Base-by-base conservation (phyloP, 1,140 invertebrate species). In the Brachionus angularis region DNA sequence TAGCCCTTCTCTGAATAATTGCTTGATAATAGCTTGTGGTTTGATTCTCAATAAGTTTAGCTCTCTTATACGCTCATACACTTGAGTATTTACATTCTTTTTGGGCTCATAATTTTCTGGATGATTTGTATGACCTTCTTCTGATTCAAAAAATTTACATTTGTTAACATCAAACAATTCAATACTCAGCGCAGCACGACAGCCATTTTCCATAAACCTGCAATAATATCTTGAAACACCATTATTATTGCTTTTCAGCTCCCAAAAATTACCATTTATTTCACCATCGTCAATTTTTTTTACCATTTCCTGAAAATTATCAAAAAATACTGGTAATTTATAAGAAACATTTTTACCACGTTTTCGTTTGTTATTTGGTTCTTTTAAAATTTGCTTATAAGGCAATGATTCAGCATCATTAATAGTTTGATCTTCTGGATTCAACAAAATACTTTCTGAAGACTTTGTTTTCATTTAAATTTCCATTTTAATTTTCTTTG, bases 201-300 rank as follows among this genome's bases (percentile, higher is more conserved):
- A 49, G 2, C 47, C 47, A 21, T 49, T n/a, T 21, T 23, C 47
- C 3, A 49, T 49, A 23, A 49, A 49, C 1, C 47, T n/a, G 25
- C 47, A 49, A 49, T 49, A 49, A 23, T 49, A 49, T 21, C 47
- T n/a, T 21, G 8, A 10, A 49, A 49, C 23, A 3, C 47, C 47
- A 49, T 49, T 23, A 21, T 49, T n/a, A 10, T 49, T 49, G 47
- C 47, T 21, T 12, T 49, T 49, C 25, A 49, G 18, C 12, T 49
- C 47, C 47, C 49, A 52, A 52, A 52, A 52, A 52, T 52, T 52
- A 21, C 25, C 49, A 27, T 52, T 52, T 25, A 52, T 52, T 27
- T 52, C 25, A 25, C 49, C 49, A 10, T 52, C 29, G 25, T 29
- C 14, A 10, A 52, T n/a, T 29, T 52, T 29, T 29, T 21, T 23